Percentiles rank a stretch among this genome's conserved stretches.
Conservation (phyloP, 2,888 invertebrate species). For the Gisinianus flammeolus region DNA sequence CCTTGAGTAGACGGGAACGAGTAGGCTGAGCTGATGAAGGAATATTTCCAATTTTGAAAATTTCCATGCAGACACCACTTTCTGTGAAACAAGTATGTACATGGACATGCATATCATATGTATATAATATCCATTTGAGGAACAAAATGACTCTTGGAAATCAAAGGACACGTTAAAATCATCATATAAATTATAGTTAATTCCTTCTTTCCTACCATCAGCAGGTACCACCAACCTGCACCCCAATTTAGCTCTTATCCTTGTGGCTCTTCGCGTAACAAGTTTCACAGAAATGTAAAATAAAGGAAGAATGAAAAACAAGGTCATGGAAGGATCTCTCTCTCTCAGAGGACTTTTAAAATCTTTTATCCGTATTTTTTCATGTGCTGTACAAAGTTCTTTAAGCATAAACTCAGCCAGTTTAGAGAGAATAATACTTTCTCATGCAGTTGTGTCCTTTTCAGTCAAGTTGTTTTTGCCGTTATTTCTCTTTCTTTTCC, state of each 20-base stretch:
- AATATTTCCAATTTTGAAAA: too few species aligned
- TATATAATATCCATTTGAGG: slow-evolving; percentile 17
- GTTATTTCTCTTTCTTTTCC: slow-evolving; percentile 3
- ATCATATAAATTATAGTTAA: slow-evolving; percentile 33
- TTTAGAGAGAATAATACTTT: background rate
- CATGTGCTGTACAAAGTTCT: slow-evolving; percentile 2
- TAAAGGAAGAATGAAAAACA: slow-evolving; percentile 1
- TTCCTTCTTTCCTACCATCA: slow-evolving; percentile 28
- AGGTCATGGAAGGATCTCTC: slow-evolving; percentile 22
- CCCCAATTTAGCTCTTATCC: slow-evolving; percentile 3
- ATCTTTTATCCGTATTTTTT: slow-evolving; percentile 13
- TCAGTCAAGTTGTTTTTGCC: background rate
- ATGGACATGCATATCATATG: too few species aligned
- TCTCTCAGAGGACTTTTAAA: slow-evolving; percentile 10
- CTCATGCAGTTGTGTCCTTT: background rate
- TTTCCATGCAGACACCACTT: too few species aligned
- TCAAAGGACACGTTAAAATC: slow-evolving; percentile 32
- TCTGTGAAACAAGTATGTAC: too few species aligned
- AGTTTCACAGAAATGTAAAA: background rate
- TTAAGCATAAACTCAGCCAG: background rate
- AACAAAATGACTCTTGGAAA: slow-evolving; percentile 31
- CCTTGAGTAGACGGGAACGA: too few species aligned
- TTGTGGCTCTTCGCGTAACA: slow-evolving; percentile 22
- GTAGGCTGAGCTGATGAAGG: too few species aligned
- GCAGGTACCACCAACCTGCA: slow-evolving; percentile 31